Evolutionary conservation across 2,797 vertebrate genomes (phyloP).

Genomic region (Typhlichthys subterraneus): DNA sequence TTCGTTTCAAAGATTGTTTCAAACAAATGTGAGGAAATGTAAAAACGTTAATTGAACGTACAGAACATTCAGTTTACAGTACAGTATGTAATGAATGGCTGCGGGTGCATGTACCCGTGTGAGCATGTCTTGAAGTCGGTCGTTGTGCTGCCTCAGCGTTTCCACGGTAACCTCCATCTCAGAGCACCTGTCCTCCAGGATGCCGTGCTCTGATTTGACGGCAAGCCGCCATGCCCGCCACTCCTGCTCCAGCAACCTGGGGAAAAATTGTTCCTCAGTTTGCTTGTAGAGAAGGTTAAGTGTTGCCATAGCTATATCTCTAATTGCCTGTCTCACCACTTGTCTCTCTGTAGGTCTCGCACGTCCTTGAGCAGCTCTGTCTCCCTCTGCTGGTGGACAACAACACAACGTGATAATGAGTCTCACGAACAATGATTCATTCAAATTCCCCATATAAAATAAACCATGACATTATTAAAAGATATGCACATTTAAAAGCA

Average conservation of each 20-base stretch:
- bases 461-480: too few species aligned
- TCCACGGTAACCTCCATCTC: slow-evolving; percentile 81
- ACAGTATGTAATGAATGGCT: not conserved
- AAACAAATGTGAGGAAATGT: too few species aligned
- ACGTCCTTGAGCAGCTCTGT: slow-evolving; percentile 60
- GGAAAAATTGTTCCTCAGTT: not conserved
- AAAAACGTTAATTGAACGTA: too few species aligned
- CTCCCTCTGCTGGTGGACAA: slow-evolving; percentile 36
- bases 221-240: slow-evolving; percentile 75
- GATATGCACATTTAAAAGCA: too few species aligned
- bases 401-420: not conserved
- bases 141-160: slow-evolving; percentile 71
- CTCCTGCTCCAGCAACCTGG: slow-evolving; percentile 81
- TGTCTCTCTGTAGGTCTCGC: slow-evolving; percentile 75
- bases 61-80: not conserved
- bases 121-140: slow-evolving; percentile 71
- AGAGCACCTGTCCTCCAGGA: slow-evolving; percentile 78
- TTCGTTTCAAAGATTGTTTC: too few species aligned
- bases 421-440: too few species aligned
- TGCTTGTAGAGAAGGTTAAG: not conserved
- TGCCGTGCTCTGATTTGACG: slow-evolving; percentile 73
- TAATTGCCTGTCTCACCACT: slow-evolving; percentile 60
- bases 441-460: too few species aligned
- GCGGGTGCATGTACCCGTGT: slow-evolving; percentile 54
- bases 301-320: not conserved